Evolutionary conservation across 2,797 vertebrate genomes (phyloP).

Genomic region (Notoglanidium macrostoma): DNA sequence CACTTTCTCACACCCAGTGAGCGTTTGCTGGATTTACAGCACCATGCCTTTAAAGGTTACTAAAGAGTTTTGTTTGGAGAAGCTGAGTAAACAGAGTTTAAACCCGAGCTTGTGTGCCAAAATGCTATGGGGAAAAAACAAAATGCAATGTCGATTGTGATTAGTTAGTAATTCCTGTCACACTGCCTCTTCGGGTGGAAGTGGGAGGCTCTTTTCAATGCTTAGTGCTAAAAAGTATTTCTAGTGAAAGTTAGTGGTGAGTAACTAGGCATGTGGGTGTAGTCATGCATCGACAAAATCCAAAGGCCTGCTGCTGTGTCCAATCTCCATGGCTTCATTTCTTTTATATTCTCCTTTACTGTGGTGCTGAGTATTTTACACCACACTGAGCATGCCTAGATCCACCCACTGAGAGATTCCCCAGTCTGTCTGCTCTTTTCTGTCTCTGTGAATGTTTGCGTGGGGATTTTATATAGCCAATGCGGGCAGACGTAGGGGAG

Average conservation of each 20-base stretch:
- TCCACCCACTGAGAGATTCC: constrained; percentile 27
- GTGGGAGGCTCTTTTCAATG: background rate
- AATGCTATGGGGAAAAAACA: background rate
- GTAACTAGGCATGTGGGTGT: background rate
- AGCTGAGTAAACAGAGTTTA: no score
- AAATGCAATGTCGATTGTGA: background rate
- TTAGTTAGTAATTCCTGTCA: background rate
- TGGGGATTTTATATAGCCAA: constrained; percentile 31
- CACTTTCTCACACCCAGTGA: background rate
- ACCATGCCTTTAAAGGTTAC: background rate
- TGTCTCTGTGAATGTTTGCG: constrained; percentile 30
- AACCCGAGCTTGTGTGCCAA: background rate
- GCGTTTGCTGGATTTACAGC: background rate
- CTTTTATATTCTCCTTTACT: constrained; percentile 12
- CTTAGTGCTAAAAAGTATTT: background rate
- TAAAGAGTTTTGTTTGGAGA: background rate
- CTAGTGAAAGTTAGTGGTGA: background rate
- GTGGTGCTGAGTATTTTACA: constrained; percentile 36
- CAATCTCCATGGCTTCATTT: constrained; percentile 12
- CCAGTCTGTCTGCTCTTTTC: constrained; percentile 41
- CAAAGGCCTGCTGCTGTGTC: background rate
- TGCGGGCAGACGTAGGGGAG: constrained; percentile 20
- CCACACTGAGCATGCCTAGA: constrained; percentile 30
- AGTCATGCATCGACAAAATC: background rate
- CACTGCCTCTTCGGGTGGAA: background rate